Evolutionary conservation across 2,888 invertebrate species (phyloP), one percentile per base, ranked within the genome.

Genomic region (Drosophila formosana): DNA sequence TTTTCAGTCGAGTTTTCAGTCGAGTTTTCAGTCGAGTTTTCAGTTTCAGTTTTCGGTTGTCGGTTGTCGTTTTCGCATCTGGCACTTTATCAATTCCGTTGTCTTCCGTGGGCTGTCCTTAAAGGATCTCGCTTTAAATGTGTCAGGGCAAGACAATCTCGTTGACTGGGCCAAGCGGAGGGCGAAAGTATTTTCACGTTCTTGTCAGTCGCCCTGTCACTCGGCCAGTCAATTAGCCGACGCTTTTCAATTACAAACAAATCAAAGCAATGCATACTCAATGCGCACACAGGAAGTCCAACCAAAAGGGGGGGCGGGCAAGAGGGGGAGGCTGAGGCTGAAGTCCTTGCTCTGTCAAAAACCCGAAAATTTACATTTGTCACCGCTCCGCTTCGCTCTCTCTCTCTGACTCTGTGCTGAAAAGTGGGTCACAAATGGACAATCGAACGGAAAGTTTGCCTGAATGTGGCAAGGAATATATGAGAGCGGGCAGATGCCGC

Each of bases 201-300:
- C 65, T 65, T 87, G 84, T 81, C 82, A 78, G 58, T 18, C 18
- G 65, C 67, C 63, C 75, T 80, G 83, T 83, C 83, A 83, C 67
- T 85, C 88, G 86, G 67, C 69, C 86, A 82, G 86, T 83, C 88
- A 83, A 83, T 83, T 83, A 88, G 88, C 81, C 86, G 66, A 82
- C 77, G 82, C 83, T 83, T 83, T 82, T 83, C 88, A 83, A 88
- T 83, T 83, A 88, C 83, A 82, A 75, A 68, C 75, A 86, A 77
- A 77, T 82, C 72, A 75, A 81, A 84, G 52, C 72, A 58, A 28
- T 62, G 77, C 46, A 57, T 56, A 28, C 34, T 30, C 4, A 25
- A 18, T 46, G 26, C 32, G 23, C 11, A 37, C 37, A 13, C 3
- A 30, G 26, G 25, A 8, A 23, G 47, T 8, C 5, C n/a, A 2